A percentile compares a stretch with the other conserved stretches of the same genome.
These are phyloP conservation scores for Raja brachyura DNA, from an alignment of 2,113 vertebrate species.

Conservation along the genomic window DNA sequence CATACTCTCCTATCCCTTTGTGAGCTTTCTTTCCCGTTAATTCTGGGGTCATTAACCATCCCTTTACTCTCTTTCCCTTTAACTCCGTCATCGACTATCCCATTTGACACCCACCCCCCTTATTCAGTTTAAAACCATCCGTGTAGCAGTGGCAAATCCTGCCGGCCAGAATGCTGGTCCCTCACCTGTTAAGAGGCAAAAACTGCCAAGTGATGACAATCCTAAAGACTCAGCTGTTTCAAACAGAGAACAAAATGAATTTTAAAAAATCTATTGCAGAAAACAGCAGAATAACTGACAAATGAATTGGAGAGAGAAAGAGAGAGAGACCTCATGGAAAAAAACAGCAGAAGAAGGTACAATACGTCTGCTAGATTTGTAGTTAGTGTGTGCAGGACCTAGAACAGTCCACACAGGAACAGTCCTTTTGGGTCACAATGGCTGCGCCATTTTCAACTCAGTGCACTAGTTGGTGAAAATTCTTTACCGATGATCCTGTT, in stretches of 20 bases:
- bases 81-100: too few relatives aligned
- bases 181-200: too few relatives aligned
- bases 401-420: too few relatives aligned
- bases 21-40: too few relatives aligned
- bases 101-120: too few relatives aligned
- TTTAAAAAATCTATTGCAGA: background rate
- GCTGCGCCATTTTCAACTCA: background rate
- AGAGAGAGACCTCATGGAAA: background rate
- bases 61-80: too few relatives aligned
- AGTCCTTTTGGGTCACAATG: too few relatives aligned
- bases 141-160: too few relatives aligned
- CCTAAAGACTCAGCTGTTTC: background rate
- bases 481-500: background rate
- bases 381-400: background rate
- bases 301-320: background rate
- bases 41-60: too few relatives aligned
- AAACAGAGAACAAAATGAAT: background rate
- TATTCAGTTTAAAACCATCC: too few relatives aligned
- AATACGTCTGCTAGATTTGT: background rate
- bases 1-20: too few relatives aligned
- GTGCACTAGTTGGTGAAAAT: background rate
- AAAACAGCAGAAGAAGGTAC: background rate
- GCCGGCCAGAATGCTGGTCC: too few relatives aligned
- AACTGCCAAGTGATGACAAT: background rate
- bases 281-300: background rate